Conservation (phyloP, 1,140 invertebrate genomes). For the Caenorhabditis brenneri region DNA sequence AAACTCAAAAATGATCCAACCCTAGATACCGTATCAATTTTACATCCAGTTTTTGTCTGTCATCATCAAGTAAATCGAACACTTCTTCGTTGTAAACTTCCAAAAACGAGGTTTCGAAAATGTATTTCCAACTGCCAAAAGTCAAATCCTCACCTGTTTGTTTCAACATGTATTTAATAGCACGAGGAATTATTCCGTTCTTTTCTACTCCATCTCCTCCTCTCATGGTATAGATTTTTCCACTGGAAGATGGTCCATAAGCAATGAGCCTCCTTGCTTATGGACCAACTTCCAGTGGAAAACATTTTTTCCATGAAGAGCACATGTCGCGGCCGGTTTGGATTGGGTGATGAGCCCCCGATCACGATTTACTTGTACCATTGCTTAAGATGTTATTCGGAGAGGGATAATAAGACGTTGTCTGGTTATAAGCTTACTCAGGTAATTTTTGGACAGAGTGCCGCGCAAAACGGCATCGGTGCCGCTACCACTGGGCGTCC, state of each 20-base stretch:
- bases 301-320: conserved; percentile 88
- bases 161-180: conserved; percentile 80
- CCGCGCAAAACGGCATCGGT: no score
- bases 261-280: conserved; percentile 89
- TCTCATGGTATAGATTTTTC: conserved; percentile 90
- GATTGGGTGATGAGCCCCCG: no score
- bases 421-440: no score
- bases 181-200: conserved; percentile 80
- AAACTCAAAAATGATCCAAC: neutral
- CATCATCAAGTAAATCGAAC: conserved; percentile 53
- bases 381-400: no score
- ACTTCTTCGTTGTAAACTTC: conserved; percentile 59
- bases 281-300: no score
- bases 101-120: conserved; percentile 50
- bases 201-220: conserved; percentile 75
- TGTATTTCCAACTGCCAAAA: conserved; percentile 74
- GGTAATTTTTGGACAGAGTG: no score
- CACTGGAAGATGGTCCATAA: conserved; percentile 91
- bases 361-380: no score
- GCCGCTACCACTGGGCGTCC: no score
- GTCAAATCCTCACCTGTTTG: conserved; percentile 75
- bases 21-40: no score
- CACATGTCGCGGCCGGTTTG: no score
- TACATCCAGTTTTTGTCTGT: neutral
- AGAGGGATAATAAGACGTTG: no score